A percentile compares a stretch with the other conserved stretches of the same genome.
Evolutionary conservation across 2,113 vertebrate genomes (phyloP).

Genomic region (Macaca fascicularis): T2T-MFA8v1.1 NC_088381.1:166986501-166987000

Average conservation of each 20-base stretch:
- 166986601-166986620: rapidly evolving
- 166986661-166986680: rapidly evolving
- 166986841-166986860: neutral
- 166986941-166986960: neutral
- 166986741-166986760: neutral
- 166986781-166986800: neutral
- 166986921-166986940: rapidly evolving
- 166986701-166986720: rapidly evolving
- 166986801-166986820: rapidly evolving
- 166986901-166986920: rapidly evolving
- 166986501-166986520: rapidly evolving
- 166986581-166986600: neutral
- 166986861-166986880: neutral
- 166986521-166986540: rapidly evolving
- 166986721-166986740: rapidly evolving
- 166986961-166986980: neutral
- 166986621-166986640: neutral
- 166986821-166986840: neutral
- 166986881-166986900: neutral
- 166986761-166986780: no score
- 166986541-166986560: neutral
- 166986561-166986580: rapidly evolving
- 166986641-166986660: rapidly evolving
- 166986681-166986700: rapidly evolving
- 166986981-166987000: neutral